These are phyloP conservation scores for Pyrrhia umbra DNA, from an alignment of 2,888 invertebrate species.

Conservation along the genomic window DNA sequence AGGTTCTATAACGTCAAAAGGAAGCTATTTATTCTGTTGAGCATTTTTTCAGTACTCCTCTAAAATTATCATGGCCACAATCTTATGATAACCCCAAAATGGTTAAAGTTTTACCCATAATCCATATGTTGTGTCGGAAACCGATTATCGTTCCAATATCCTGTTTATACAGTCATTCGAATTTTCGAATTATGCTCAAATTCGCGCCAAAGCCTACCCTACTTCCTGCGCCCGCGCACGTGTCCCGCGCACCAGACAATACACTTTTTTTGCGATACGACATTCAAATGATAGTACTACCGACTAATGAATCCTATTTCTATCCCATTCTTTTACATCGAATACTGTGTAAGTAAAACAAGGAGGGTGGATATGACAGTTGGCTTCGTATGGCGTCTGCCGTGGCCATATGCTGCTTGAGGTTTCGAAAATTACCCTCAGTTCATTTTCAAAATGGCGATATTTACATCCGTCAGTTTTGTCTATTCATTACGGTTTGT, in stretches of 20 bases:
- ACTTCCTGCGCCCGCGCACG: constrained; percentile 82
- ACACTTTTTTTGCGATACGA: constrained; percentile 85
- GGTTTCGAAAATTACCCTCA: constrained; percentile 87
- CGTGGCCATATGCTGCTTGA: constrained; percentile 88
- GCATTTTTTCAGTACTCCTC: constrained; percentile 45
- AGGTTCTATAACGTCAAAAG: constrained; percentile 37
- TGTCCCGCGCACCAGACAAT: constrained; percentile 82
- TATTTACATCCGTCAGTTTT: constrained; percentile 72
- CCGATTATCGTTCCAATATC: constrained; percentile 87
- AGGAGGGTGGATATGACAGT: constrained; percentile 82
- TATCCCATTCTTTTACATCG: constrained; percentile 70
- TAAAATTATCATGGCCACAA: constrained; percentile 53
- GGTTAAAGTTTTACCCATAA: constrained; percentile 70
- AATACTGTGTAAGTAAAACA: constrained; percentile 59
- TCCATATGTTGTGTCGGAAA: constrained; percentile 83
- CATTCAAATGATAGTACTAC: constrained; percentile 87
- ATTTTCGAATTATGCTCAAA: constrained; percentile 81
- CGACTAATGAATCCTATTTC: constrained; percentile 83
- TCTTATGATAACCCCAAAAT: constrained; percentile 57
- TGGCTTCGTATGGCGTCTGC: constrained; percentile 88
- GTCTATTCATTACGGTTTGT: constrained; percentile 81
- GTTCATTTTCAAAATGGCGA: constrained; percentile 80
- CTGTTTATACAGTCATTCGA: constrained; percentile 80
- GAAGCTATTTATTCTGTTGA: constrained; percentile 47
- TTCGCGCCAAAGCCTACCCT: constrained; percentile 88